These are phyloP conservation scores for Prunella himalayana DNA, from an alignment of 2,113 vertebrate species.

Conservation along the genomic window DNA sequence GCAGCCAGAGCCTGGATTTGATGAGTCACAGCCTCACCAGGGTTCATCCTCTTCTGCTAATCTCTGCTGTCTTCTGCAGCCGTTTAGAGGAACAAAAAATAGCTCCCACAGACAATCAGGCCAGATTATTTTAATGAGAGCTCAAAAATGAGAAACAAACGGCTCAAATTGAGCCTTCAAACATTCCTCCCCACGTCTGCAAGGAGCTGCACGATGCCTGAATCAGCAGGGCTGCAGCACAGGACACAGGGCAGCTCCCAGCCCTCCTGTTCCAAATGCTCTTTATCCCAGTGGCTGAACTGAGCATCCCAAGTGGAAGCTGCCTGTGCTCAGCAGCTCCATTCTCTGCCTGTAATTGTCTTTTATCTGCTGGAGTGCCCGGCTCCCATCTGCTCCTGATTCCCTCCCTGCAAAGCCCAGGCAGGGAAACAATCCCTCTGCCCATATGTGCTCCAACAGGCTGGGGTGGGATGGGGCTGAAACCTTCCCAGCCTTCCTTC, in stretches of 20 bases:
- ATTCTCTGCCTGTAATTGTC: slow-evolving; percentile 17
- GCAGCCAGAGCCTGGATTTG: neutral
- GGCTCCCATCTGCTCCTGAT: slow-evolving; percentile 27
- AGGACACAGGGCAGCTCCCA: neutral
- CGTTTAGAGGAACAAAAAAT: slow-evolving; percentile 57
- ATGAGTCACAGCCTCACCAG: slow-evolving; percentile 30
- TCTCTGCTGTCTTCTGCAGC: neutral
- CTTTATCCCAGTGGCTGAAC: neutral
- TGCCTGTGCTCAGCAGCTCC: neutral
- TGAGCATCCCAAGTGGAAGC: neutral
- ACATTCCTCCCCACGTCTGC: neutral
- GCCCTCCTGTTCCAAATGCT: rapidly evolving
- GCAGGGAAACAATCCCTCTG: neutral
- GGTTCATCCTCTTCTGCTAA: neutral
- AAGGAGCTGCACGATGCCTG: neutral
- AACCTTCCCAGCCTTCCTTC: neutral
- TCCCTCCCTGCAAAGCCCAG: neutral
- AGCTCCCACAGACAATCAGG: slow-evolving; percentile 71
- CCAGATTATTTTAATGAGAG: slow-evolving; percentile 76
- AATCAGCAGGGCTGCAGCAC: slow-evolving; percentile 57
- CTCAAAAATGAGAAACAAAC: slow-evolving; percentile 66
- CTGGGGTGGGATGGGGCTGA: neutral
- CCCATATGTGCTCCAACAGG: neutral
- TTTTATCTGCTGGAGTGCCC: slow-evolving; percentile 41
- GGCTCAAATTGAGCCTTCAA: slow-evolving; percentile 61